Conservation (phyloP, 1,140 invertebrate species). For the Drosophila melanogaster region Release_6_plus_ISO1_MT NC_004354.4:16078001-16078500, state of each 20-base stretch:
- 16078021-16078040: neutral
- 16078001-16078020: slow-evolving; percentile 6
- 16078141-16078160: neutral
- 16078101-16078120: slow-evolving; percentile 11
- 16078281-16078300: neutral
- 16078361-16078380: neutral
- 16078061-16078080: slow-evolving; percentile 9
- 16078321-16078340: neutral
- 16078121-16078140: neutral
- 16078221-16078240: neutral
- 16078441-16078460: neutral
- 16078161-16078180: neutral
- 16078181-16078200: neutral
- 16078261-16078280: neutral
- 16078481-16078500: neutral
- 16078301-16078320: slow-evolving; percentile 1
- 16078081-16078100: slow-evolving; percentile 10
- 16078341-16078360: slow-evolving; percentile 1
- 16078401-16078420: too few species aligned
- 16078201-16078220: neutral
- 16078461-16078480: neutral
- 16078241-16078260: neutral
- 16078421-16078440: neutral
- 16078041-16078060: neutral
- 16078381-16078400: neutral